Evolutionary conservation across 2,888 invertebrate species (phyloP).

Genomic region (Agrotis exclamationis): DNA sequence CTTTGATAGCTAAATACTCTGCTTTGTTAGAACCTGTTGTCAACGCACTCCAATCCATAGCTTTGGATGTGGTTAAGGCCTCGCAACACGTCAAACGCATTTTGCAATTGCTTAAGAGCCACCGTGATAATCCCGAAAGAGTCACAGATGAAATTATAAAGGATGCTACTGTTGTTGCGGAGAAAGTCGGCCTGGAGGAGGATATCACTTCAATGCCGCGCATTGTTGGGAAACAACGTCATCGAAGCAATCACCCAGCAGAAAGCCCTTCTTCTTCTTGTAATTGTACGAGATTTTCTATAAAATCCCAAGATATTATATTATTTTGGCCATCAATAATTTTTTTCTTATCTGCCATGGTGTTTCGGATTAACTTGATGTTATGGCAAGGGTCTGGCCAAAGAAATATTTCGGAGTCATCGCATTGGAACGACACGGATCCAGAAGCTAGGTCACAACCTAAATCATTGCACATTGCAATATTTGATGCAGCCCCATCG

Average conservation of each 20-base stretch:
- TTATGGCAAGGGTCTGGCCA: background rate
- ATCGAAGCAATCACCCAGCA: conserved; percentile 59
- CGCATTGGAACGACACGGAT: background rate
- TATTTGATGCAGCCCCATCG: background rate
- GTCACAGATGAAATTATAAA: conserved; percentile 1
- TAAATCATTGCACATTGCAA: background rate
- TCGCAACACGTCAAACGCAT: background rate
- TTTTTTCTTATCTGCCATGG: too few species aligned
- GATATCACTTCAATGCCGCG: conserved; percentile 52
- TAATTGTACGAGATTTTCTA: too few species aligned
- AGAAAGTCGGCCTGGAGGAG: conserved; percentile 59
- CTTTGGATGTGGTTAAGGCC: background rate
- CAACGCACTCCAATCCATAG: conserved; percentile 9
- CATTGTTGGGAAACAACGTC: conserved; percentile 60
- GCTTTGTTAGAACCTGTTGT: background rate
- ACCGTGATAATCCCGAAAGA: background rate
- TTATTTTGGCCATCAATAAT: too few species aligned
- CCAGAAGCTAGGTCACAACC: background rate
- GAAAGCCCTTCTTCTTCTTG: conserved; percentile 4
- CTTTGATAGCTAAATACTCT: conserved; percentile 48
- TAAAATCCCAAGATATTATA: too few species aligned
- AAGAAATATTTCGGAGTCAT: background rate
- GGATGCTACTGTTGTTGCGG: conserved; percentile 52
- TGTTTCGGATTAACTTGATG: background rate
- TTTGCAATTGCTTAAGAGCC: conserved; percentile 1